phyloP scores from a whole-genome alignment of 2,888 invertebrate genomes.

The Sarcophaga caerulescens region DNA sequence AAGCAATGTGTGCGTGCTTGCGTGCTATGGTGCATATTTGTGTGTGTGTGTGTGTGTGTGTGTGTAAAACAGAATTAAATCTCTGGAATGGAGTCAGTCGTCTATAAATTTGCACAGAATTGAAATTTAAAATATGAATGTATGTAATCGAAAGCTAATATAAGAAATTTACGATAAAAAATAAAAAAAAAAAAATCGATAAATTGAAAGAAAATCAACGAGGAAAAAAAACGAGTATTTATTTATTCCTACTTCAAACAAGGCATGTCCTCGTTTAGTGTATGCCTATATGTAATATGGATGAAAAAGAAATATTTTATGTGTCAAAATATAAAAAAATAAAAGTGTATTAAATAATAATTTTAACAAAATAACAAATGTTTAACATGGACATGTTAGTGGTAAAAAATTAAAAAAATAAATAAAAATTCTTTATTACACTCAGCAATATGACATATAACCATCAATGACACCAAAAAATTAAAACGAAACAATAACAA shows the following conservation, averaged over 20 bases:
- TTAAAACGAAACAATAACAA: neutral
- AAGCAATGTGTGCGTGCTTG: neutral
- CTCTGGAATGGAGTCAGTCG: neutral
- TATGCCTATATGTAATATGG: neutral
- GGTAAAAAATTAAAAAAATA: neutral
- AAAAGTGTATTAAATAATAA: too few relatives aligned
- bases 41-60: neutral
- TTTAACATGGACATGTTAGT: neutral
- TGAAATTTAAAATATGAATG: neutral
- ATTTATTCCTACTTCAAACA: neutral
- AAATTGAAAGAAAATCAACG: conserved; percentile 26
- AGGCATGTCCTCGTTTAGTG: conserved; percentile 44
- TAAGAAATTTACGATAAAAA: neutral
- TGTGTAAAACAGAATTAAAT: conserved; percentile 31
- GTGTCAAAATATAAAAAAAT: neutral
- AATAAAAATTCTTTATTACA: too few relatives aligned
- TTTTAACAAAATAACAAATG: neutral
- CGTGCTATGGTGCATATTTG: too few relatives aligned
- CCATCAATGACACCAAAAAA: too few relatives aligned
- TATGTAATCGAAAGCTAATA: conserved; percentile 31
- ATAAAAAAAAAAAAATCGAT: conserved; percentile 39
- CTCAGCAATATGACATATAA: too few relatives aligned
- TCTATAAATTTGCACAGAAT: conserved; percentile 31
- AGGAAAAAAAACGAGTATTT: too few relatives aligned
- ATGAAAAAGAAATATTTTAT: neutral